Percentiles rank a stretch among this genome's conserved stretches.
Conservation (phyloP, 2,797 vertebrate genomes). For the Avahi laniger region DNA sequence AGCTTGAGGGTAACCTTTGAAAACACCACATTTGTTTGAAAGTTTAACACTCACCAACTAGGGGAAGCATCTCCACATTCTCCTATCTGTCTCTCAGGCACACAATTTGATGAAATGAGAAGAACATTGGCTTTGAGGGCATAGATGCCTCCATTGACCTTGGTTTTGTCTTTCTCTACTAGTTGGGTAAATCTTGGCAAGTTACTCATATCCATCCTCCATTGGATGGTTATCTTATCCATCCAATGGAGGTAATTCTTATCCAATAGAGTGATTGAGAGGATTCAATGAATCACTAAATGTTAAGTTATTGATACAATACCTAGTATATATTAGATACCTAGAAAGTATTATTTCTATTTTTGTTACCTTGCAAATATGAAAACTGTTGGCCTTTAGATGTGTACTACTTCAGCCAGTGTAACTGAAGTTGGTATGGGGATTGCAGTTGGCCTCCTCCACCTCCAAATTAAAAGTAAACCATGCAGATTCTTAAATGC, state of each 20-base stretch:
- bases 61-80: background rate
- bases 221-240: background rate
- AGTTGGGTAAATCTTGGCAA: background rate
- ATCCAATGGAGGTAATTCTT: background rate
- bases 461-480: background rate
- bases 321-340: background rate
- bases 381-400: slow-evolving; percentile 15
- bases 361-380: background rate
- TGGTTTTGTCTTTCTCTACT: background rate
- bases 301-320: background rate
- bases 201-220: background rate
- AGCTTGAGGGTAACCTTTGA: background rate
- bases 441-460: background rate
- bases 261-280: background rate
- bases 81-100: background rate
- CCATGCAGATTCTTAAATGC: background rate
- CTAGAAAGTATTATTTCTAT: background rate
- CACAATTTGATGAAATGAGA: background rate
- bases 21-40: background rate
- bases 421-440: background rate
- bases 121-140: background rate
- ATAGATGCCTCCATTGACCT: background rate
- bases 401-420: background rate
- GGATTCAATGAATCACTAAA: background rate
- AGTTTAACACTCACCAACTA: background rate